These are phyloP conservation scores for Pharmacophagus antenor DNA, from an alignment of 2,888 invertebrate species.

Conservation along the genomic window DNA sequence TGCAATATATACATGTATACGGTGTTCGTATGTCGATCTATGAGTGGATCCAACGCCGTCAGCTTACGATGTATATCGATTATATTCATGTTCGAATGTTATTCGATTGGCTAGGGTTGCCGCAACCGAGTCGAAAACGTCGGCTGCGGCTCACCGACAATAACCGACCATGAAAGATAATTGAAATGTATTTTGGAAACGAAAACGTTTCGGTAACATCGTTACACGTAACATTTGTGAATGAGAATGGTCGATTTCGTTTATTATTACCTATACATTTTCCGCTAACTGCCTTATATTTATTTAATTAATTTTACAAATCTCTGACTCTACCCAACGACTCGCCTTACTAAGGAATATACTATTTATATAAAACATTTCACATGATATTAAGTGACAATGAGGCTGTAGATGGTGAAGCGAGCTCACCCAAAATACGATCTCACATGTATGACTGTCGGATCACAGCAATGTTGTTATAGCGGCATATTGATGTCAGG, in stretches of 20 bases:
- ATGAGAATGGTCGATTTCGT: not conserved
- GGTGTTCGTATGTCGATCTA: constrained; percentile 6
- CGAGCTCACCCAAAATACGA: too few relatives aligned
- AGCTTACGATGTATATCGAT: constrained; percentile 37
- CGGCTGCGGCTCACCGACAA: constrained; percentile 16
- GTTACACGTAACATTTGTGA: not conserved
- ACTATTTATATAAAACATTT: too few relatives aligned
- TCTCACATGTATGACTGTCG: too few relatives aligned
- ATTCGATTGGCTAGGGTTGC: constrained; percentile 28
- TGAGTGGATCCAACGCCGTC: constrained; percentile 27
- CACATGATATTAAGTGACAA: too few relatives aligned
- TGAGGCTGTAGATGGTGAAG: not conserved
- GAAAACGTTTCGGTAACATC: not conserved
- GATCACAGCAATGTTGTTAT: too few relatives aligned
- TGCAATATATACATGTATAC: constrained; percentile 7
- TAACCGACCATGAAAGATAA: constrained; percentile 3
- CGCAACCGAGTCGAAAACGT: constrained; percentile 14
- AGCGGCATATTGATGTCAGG: too few relatives aligned
- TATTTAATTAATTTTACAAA: too few relatives aligned
- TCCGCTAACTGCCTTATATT: not conserved
- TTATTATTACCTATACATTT: not conserved
- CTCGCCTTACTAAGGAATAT: too few relatives aligned
- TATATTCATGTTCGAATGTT: constrained; percentile 36
- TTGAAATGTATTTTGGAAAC: not conserved
- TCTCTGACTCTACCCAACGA: too few relatives aligned